Conservation (phyloP, 2,113 vertebrate species). For the Hippolais icterina region DNA sequence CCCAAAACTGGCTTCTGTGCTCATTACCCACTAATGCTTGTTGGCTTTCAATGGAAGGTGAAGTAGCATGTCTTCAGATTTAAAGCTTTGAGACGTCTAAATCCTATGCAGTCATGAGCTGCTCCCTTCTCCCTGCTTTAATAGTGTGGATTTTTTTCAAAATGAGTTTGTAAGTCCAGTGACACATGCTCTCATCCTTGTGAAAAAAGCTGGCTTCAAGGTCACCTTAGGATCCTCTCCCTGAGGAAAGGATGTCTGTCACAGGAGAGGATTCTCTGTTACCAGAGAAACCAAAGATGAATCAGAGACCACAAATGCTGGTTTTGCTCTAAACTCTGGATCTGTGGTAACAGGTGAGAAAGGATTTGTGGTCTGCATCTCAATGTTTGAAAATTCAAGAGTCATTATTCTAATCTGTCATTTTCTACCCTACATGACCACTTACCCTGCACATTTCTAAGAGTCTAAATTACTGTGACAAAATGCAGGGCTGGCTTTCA, state of each 20-base stretch:
- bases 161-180: background rate
- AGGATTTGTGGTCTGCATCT: background rate
- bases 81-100: background rate
- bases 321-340: background rate
- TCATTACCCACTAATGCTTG: background rate
- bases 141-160: background rate
- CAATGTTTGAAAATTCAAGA: background rate
- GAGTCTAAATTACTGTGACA: background rate
- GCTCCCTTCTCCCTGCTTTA: background rate
- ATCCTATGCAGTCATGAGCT: background rate
- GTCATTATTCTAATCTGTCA: background rate
- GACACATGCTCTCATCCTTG: background rate
- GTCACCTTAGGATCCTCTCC: background rate
- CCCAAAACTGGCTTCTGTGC: background rate
- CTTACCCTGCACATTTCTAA: background rate
- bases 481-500: background rate
- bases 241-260: background rate
- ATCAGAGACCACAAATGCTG: background rate
- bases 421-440: background rate
- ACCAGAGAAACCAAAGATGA: background rate
- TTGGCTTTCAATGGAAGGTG: background rate
- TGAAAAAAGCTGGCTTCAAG: background rate
- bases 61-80: background rate
- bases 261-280: background rate
- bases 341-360: background rate